Percentiles rank a stretch among this genome's conserved stretches.
phyloP scores from a whole-genome alignment of 2,888 invertebrate species.

The Cynaeus angustus region DNA sequence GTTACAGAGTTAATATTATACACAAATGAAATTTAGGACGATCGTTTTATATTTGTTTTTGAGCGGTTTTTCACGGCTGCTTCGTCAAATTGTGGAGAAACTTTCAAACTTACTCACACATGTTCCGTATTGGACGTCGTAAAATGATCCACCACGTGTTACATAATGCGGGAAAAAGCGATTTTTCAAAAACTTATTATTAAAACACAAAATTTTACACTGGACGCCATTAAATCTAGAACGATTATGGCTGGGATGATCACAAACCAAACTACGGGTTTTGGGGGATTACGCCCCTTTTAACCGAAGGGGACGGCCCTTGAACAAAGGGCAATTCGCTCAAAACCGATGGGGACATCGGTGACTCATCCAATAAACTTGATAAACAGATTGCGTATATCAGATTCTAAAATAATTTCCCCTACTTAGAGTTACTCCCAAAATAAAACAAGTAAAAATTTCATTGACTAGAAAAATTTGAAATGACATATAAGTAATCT shows the following conservation, averaged over 20 bases:
- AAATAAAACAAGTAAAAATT: too few relatives aligned
- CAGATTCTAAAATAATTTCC: too few relatives aligned
- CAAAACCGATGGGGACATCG: conserved; percentile 1
- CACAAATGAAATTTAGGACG: conserved; percentile 52
- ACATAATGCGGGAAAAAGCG: conserved; percentile 20
- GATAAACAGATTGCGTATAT: conserved; percentile 1
- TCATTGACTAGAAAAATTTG: too few relatives aligned
- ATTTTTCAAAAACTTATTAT: conserved; percentile 16
- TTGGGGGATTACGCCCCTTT: conserved; percentile 40
- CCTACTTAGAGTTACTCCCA: too few relatives aligned
- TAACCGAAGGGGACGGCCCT: conserved; percentile 15
- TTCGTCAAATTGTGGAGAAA: conserved; percentile 9
- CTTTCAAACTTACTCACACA: conserved; percentile 20
- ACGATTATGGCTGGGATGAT: not conserved
- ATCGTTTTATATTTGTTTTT: conserved; percentile 46
- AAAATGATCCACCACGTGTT: conserved; percentile 25
- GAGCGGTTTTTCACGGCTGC: conserved; percentile 26
- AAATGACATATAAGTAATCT: too few relatives aligned
- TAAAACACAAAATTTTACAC: conserved; percentile 21
- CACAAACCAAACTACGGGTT: conserved; percentile 26
- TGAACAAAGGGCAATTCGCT: conserved; percentile 24
- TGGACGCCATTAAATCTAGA: conserved; percentile 21
- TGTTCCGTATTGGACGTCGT: conserved; percentile 22
- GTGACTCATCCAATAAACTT: conserved; percentile 18
- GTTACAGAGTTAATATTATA: conserved; percentile 62